These are phyloP conservation scores for Salpingus planirostris DNA, from an alignment of 2,888 invertebrate genomes.

Conservation along the genomic window DNA sequence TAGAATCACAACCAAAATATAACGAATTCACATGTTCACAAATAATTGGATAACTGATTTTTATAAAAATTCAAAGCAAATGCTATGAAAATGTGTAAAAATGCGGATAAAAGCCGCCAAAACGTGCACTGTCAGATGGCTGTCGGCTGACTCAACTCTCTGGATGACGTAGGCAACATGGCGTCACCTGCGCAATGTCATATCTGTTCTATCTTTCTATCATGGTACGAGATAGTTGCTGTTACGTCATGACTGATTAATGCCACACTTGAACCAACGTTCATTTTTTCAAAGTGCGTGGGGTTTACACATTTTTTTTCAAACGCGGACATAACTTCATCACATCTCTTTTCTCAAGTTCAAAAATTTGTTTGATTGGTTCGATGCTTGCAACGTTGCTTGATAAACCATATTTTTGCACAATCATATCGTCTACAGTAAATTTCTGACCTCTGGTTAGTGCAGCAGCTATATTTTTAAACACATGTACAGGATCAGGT, in stretches of 20 bases:
- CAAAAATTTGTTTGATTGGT: slow-evolving; percentile 4
- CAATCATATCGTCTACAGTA: slow-evolving; percentile 1
- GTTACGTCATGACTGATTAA: slow-evolving; percentile 7
- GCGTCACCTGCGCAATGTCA: too few species aligned
- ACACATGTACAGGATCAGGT: slow-evolving; percentile 10
- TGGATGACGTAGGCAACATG: too few species aligned
- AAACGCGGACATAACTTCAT: slow-evolving; percentile 11
- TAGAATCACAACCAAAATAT: too few species aligned
- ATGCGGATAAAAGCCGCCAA: too few species aligned
- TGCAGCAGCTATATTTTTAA: slow-evolving; percentile 11
- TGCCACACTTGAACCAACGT: slow-evolving; percentile 6
- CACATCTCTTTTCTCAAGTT: slow-evolving; percentile 6
- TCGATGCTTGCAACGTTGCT: slow-evolving; percentile 3
- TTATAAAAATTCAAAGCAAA: too few species aligned
- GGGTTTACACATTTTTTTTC: slow-evolving; percentile 7
- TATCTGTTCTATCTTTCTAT: too few species aligned
- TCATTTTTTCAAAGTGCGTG: slow-evolving; percentile 11
- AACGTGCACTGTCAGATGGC: too few species aligned
- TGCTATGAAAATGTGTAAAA: too few species aligned
- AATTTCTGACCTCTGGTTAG: slow-evolving; percentile 5
- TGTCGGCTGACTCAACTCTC: too few species aligned
- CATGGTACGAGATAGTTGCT: slow-evolving; percentile 6
- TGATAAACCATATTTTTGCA: slow-evolving; percentile 5
- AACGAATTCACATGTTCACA: too few species aligned
- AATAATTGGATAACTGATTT: too few species aligned